Base-by-base conservation (phyloP, 2,113 vertebrate species). In the Tiliqua scincoides region DNA sequence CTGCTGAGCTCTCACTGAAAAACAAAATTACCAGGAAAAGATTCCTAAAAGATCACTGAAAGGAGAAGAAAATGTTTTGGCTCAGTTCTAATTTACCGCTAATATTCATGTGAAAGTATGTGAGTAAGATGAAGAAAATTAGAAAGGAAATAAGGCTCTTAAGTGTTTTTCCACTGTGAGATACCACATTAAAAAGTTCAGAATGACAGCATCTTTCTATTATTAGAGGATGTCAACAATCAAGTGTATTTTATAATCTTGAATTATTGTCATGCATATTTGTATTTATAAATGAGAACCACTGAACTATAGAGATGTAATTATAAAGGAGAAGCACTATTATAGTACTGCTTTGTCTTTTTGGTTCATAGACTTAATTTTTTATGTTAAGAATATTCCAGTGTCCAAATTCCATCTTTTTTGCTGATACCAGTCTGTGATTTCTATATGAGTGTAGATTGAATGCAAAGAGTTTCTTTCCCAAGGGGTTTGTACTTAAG, bases 371-470 rank as follows among this genome's bases (percentile, higher is more conserved):
- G 30, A 15, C 35, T 32, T 70, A 35, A 70, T n/a, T 70, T 70
- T 35, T 14, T 35, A 70, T 17, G 35, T 4, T 70, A 70, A 18
- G 67, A 14, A 15, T 70, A n/a, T 70, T n/a, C n/a, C 11, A 18
- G 4, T 18, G 15, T 32, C 4, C 67, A 35, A 12, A 70, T 70
- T 68, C 14, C 48, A 20, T 6, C 20, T n/a, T 85, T 83, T 91
- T 61, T 88, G 27, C 86, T 89, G 89, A 94, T 89, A 14, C n/a
- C 86, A 84, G 61, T 76, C 59, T 59, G 68, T 89, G 79, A 85
- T 89, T 93, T 70, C 67, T 52, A 81, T 40, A 81, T 21, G 27
- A 17, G n/a, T 67, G 14, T 23, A 10, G 20, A 3, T 4, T 68
- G 43, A n/a, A 68, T 52, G 18, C 43, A 52, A 48, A 48, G 37